A percentile compares a stretch with the other conserved stretches of the same genome.
These are phyloP conservation scores for Vulpes lagopus DNA, from an alignment of 2,113 vertebrate species.

Conservation along the genomic window DNA sequence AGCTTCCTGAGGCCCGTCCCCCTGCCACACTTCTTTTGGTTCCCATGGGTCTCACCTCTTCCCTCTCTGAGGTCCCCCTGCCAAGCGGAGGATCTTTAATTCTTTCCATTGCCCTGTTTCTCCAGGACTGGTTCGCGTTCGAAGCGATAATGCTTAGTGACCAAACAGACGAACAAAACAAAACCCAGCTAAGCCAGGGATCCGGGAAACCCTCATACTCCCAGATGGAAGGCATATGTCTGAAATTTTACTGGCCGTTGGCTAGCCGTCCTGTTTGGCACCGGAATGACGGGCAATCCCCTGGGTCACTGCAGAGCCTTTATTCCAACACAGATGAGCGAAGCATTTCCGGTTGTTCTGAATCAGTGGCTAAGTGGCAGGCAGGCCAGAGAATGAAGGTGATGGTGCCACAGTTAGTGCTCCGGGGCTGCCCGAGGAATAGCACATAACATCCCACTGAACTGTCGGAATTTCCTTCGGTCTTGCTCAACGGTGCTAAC, in stretches of 20 bases:
- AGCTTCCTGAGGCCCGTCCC: not conserved
- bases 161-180: not conserved
- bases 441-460: rapidly evolving
- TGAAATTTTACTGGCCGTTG: too few species aligned
- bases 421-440: not conserved
- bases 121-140: too few species aligned
- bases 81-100: not conserved
- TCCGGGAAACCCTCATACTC: not conserved
- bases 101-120: not conserved
- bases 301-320: not conserved
- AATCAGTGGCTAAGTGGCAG: not conserved
- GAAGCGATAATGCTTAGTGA: not conserved
- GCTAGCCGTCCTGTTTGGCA: not conserved
- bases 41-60: not conserved
- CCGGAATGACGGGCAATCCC: not conserved
- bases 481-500: not conserved
- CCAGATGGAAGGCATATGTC: not conserved
- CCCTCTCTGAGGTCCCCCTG: not conserved
- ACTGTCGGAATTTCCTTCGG: not conserved
- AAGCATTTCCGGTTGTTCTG: not conserved
- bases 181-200: not conserved
- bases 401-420: rapidly evolving
- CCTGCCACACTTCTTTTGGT: too few species aligned
- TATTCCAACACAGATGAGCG: not conserved
- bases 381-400: not conserved